Base-by-base conservation (phyloP, 1,140 invertebrate genomes). In the Camponotus floridanus region DNA sequence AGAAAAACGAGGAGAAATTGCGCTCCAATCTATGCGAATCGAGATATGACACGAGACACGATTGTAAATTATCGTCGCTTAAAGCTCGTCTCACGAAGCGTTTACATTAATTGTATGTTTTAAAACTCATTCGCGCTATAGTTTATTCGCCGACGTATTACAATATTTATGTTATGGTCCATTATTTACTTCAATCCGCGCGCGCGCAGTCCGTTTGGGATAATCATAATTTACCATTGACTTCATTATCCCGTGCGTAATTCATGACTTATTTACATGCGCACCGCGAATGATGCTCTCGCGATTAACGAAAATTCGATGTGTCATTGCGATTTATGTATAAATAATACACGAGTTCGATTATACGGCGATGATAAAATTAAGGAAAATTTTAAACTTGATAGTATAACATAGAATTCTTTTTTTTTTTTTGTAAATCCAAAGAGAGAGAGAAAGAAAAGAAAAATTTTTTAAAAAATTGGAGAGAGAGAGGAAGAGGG, bases 151-250 rank as follows among this genome's bases (percentile, higher is more conserved):
- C 21, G 51, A 11, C 26, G 26, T 71, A 81, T 81, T 73, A n/a
- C n/a, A n/a, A n/a, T n/a, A 80, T 80, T 80, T 81, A 81, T 45
- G 39, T 80, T 81, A 81, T 45, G 39, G 11, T 71, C 61, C 55
- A 61, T 81, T 61, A 61, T 81, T 73, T 70, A n/a, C n/a, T 18
- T 13, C 55, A 26, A 31, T 18, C 31, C 21, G 11, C 42, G 68
- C 59, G n/a, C 61, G 31, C 18, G 59, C 55, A 15, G 68, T 70
- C 33, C 68, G 51, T 70, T 80, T 64, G 5, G 55, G 51, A 61
- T 81, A 81, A 81, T 81, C 79, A 71, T 73, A 71, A 73, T 81
- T 81, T 59, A 68, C 39, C 26, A 59, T 61, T 73, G 51, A 73
- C 79, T 81, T 73, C 79, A 59, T 81, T 81, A 81, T 81, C 55